These are phyloP conservation scores for Leucoraja ocellata DNA, from an alignment of 2,797 vertebrate species.

Conservation along the genomic window DNA sequence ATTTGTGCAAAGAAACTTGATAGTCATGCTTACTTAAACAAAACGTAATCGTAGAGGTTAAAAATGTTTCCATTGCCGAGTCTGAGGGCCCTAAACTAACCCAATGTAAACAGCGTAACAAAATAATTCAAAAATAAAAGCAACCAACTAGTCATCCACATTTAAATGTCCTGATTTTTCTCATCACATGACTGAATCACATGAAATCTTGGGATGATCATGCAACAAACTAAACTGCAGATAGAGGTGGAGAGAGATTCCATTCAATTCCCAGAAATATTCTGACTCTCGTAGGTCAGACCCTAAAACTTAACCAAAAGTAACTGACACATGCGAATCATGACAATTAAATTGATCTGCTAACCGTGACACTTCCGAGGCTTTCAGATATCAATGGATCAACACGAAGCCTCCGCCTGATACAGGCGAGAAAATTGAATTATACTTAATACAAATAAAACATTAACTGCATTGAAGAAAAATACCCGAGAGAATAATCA, in stretches of 20 bases:
- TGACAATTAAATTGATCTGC: neutral
- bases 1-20: neutral
- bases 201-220: neutral
- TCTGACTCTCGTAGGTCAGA: too few species aligned
- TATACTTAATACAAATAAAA: neutral
- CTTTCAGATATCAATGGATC: neutral
- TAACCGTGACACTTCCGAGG: neutral
- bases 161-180: neutral
- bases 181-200: constrained; percentile 28
- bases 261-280: neutral
- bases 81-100: neutral
- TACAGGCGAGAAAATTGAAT: neutral
- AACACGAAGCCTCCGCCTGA: too few species aligned
- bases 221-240: neutral
- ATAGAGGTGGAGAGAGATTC: neutral
- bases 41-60: neutral
- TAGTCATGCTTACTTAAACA: neutral
- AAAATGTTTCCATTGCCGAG: neutral
- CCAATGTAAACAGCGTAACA: neutral
- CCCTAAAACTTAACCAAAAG: neutral
- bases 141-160: neutral
- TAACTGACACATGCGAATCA: neutral
- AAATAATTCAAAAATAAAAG: too few species aligned
- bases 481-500: neutral
- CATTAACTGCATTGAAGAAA: neutral